Conservation (phyloP, 2,888 invertebrate genomes). For the Drosophila tanythrix region DNA sequence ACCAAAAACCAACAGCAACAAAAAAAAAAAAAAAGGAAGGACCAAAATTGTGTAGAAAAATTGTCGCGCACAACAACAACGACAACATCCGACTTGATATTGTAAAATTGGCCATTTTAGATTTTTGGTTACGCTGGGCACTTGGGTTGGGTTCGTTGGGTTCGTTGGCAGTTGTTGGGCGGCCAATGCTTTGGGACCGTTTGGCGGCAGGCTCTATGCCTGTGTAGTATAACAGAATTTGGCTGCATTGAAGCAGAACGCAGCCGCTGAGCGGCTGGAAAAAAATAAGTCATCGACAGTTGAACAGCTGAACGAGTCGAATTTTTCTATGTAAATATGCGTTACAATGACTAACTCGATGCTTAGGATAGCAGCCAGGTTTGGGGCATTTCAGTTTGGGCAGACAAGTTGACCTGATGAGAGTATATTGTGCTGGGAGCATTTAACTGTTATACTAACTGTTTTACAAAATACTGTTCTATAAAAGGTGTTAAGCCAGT, state of each 20-base stretch:
- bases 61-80: slow-evolving; percentile 52
- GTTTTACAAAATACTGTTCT: background rate
- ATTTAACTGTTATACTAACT: slow-evolving; percentile 3
- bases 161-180: slow-evolving; percentile 1
- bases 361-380: background rate
- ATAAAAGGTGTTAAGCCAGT: background rate
- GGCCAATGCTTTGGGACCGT: slow-evolving; percentile 32
- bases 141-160: slow-evolving; percentile 19
- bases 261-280: slow-evolving; percentile 67
- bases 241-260: slow-evolving; percentile 79
- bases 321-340: slow-evolving; percentile 61
- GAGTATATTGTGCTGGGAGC: no score
- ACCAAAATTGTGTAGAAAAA: slow-evolving; percentile 73
- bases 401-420: background rate
- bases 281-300: slow-evolving; percentile 53
- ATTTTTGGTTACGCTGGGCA: slow-evolving; percentile 73
- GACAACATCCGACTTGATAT: slow-evolving; percentile 59
- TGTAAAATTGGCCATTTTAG: slow-evolving; percentile 81
- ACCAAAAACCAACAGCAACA: slow-evolving; percentile 1
- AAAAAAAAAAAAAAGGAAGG: slow-evolving; percentile 38
- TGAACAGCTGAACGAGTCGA: slow-evolving; percentile 42
- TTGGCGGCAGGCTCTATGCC: slow-evolving; percentile 51
- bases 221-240: slow-evolving; percentile 75
- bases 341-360: slow-evolving; percentile 40
- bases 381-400: slow-evolving; percentile 1